A percentile compares a stretch with the other conserved stretches of the same genome.
Conservation (phyloP, 2,888 invertebrate species). For the Tethea ocularis region DNA sequence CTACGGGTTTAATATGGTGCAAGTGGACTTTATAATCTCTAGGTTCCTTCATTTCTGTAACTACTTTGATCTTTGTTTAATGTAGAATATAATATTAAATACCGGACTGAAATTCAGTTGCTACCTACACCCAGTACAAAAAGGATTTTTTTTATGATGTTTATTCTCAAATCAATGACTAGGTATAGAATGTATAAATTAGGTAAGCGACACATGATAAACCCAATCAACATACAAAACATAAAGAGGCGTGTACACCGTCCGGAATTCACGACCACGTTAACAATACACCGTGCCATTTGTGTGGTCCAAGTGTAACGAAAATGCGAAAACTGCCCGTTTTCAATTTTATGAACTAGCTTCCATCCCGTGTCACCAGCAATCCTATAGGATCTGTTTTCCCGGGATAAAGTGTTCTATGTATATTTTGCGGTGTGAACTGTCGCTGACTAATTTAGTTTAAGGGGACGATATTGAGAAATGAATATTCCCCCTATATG, state of each 20-base stretch:
- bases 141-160: no score
- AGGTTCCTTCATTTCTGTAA: no score
- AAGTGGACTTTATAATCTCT: no score
- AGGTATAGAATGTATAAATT: slow-evolving; percentile 27
- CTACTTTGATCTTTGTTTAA: background rate
- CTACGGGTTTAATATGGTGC: no score
- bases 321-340: slow-evolving; percentile 18
- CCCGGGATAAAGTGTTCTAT: no score
- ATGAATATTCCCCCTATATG: no score
- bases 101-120: background rate
- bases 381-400: no score
- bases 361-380: no score
- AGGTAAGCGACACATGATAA: slow-evolving; percentile 52
- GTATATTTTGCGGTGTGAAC: no score
- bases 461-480: no score
- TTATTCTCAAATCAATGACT: slow-evolving; percentile 26
- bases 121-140: background rate
- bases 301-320: slow-evolving; percentile 35
- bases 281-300: slow-evolving; percentile 60
- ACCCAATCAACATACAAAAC: slow-evolving; percentile 74
- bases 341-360: no score
- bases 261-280: slow-evolving; percentile 61
- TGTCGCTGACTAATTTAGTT: no score
- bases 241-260: slow-evolving; percentile 64
- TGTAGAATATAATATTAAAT: background rate